phyloP scores from a whole-genome alignment of 2,888 invertebrate genomes.

The Chesias legatella region DNA sequence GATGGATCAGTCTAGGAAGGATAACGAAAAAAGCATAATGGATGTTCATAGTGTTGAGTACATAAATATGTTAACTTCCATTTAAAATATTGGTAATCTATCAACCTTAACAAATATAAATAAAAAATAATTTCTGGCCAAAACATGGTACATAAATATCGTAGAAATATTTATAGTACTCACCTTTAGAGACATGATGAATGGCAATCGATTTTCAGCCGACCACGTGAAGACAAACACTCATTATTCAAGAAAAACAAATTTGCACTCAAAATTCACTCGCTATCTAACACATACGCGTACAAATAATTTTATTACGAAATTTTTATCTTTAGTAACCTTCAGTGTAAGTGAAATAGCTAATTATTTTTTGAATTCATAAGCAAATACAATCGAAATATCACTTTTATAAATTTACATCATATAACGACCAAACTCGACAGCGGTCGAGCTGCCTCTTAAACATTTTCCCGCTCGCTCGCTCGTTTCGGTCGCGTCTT shows the following conservation, averaged over 20 bases:
- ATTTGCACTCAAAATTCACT: slow-evolving; percentile 29
- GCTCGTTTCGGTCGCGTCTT: neutral
- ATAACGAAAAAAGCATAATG: no score
- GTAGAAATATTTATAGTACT: slow-evolving; percentile 28
- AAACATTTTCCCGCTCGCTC: slow-evolving; percentile 17
- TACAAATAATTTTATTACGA: neutral
- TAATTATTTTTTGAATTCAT: slow-evolving; percentile 4
- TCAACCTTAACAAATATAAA: no score
- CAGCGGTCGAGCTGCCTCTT: slow-evolving; percentile 20
- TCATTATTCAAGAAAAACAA: slow-evolving; percentile 48
- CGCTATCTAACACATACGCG: neutral
- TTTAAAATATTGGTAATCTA: no score
- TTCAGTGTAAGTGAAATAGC: slow-evolving; percentile 1
- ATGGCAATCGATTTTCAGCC: slow-evolving; percentile 47
- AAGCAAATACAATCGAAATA: slow-evolving; percentile 4
- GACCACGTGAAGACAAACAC: slow-evolving; percentile 46
- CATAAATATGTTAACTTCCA: no score
- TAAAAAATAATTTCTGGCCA: no score
- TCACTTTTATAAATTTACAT: no score
- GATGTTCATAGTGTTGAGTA: no score
- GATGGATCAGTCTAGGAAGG: no score
- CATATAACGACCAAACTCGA: slow-evolving; percentile 3
- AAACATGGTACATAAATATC: slow-evolving; percentile 6
- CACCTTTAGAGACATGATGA: slow-evolving; percentile 65
- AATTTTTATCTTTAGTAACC: slow-evolving; percentile 1